Evolutionary conservation across 2,888 invertebrate genomes (phyloP).

Genomic region (Eristalis arbustorum): DNA sequence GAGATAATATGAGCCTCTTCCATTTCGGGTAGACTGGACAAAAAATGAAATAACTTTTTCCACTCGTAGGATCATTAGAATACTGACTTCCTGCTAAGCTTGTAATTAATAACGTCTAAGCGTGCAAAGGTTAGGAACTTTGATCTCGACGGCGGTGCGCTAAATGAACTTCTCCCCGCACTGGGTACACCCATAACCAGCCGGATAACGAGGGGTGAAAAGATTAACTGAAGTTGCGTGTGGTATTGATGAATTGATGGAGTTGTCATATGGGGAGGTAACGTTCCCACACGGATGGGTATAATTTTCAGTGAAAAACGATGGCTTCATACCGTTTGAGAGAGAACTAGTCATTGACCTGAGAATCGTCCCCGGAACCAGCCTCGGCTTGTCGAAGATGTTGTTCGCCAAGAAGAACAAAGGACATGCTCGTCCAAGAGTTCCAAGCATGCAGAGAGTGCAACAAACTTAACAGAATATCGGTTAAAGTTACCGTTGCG

Average conservation of each 20-base stretch:
- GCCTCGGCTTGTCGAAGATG: no score
- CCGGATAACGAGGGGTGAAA: not conserved
- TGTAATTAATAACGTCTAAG: conserved; percentile 56
- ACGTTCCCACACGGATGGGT: not conserved
- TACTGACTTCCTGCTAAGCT: conserved; percentile 51
- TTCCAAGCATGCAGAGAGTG: no score
- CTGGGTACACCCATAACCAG: not conserved
- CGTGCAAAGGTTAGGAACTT: conserved; percentile 43
- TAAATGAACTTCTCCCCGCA: conserved; percentile 19
- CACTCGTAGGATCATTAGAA: conserved; percentile 44
- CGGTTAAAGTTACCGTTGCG: not conserved
- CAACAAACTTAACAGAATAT: no score
- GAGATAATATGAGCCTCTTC: conserved; percentile 2
- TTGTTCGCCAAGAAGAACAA: no score
- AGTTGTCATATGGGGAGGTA: conserved; percentile 1
- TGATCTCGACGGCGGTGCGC: conserved; percentile 33
- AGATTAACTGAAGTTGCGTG: conserved; percentile 9
- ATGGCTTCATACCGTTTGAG: not conserved
- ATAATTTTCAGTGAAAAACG: not conserved
- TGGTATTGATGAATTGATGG: conserved; percentile 37
- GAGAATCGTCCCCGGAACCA: no score
- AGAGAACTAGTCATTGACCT: not conserved
- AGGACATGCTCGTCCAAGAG: no score
- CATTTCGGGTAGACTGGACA: not conserved
- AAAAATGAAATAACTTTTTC: not conserved